These are phyloP conservation scores for Schlechtendalia chinensis DNA, from an alignment of 1,140 invertebrate species.

Conservation along the genomic window DNA sequence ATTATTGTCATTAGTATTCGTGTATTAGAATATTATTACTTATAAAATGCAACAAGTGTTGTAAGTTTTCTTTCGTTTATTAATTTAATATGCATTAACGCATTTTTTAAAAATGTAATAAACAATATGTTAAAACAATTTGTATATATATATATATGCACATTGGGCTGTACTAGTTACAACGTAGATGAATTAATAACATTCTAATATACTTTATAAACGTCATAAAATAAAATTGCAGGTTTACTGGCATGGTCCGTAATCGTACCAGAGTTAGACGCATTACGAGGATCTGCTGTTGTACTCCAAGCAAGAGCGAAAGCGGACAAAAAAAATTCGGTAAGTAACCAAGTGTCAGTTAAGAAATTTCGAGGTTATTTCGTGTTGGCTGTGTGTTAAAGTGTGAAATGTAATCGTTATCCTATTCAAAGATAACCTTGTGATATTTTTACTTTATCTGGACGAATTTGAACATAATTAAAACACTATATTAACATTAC, in stretches of 20 bases:
- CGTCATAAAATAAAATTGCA: too few species aligned
- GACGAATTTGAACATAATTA: not conserved
- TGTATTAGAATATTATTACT: too few species aligned
- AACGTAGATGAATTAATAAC: not conserved
- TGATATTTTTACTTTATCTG: not conserved
- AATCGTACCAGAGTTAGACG: slow-evolving; percentile 38
- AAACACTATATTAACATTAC: not conserved
- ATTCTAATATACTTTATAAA: not conserved
- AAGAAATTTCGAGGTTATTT: slow-evolving; percentile 24
- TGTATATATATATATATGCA: too few species aligned
- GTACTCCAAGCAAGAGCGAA: slow-evolving; percentile 53
- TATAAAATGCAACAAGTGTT: too few species aligned
- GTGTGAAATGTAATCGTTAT: not conserved
- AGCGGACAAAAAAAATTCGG: slow-evolving; percentile 52
- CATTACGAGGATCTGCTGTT: slow-evolving; percentile 53
- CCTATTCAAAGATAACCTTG: not conserved
- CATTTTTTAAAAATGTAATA: too few species aligned
- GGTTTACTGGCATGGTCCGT: slow-evolving; percentile 50
- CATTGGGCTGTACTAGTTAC: too few species aligned
- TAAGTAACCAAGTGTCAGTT: slow-evolving; percentile 25
- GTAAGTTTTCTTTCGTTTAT: too few species aligned
- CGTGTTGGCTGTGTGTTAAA: not conserved
- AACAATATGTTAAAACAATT: too few species aligned
- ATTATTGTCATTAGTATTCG: too few species aligned
- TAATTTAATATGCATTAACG: too few species aligned